phyloP scores from a whole-genome alignment of 2,888 invertebrate genomes.

The Caradrina clavipalpis region DNA sequence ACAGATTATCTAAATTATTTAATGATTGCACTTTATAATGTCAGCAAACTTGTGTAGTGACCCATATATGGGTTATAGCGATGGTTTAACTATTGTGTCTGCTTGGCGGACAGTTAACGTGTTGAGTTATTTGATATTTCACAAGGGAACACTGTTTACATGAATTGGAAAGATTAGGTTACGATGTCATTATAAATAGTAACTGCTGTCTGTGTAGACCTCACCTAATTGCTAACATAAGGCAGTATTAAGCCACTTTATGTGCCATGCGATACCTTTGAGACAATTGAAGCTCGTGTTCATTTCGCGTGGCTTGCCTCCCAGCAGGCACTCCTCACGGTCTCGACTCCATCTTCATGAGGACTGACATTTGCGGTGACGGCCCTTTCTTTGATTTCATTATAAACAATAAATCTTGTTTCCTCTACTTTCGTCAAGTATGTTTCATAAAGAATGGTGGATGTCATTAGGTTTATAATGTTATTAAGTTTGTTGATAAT shows the following conservation, averaged over 20 bases:
- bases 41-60: not conserved
- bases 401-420: slow-evolving; percentile 28
- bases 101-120: too few relatives aligned
- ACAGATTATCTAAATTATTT: slow-evolving; percentile 6
- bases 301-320: slow-evolving; percentile 16
- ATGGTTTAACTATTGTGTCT: too few relatives aligned
- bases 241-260: not conserved
- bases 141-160: not conserved
- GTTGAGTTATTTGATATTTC: not conserved
- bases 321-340: slow-evolving; percentile 1
- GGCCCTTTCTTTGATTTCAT: slow-evolving; percentile 35
- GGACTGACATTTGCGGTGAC: slow-evolving; percentile 36
- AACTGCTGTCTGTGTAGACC: slow-evolving; percentile 2
- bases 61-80: too few relatives aligned
- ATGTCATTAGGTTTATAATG: not conserved
- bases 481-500: not conserved
- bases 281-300: slow-evolving; percentile 6
- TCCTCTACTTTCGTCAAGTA: slow-evolving; percentile 2
- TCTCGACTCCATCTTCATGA: slow-evolving; percentile 30
- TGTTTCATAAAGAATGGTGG: not conserved
- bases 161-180: not conserved
- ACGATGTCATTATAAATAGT: slow-evolving; percentile 10
- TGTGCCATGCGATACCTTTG: slow-evolving; percentile 36
- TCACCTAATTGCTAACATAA: slow-evolving; percentile 16
- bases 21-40: not conserved